Evolutionary conservation across 2,888 invertebrate species (phyloP), one percentile per base, ranked within the genome.

Genomic region (Conus canariensis): DNA sequence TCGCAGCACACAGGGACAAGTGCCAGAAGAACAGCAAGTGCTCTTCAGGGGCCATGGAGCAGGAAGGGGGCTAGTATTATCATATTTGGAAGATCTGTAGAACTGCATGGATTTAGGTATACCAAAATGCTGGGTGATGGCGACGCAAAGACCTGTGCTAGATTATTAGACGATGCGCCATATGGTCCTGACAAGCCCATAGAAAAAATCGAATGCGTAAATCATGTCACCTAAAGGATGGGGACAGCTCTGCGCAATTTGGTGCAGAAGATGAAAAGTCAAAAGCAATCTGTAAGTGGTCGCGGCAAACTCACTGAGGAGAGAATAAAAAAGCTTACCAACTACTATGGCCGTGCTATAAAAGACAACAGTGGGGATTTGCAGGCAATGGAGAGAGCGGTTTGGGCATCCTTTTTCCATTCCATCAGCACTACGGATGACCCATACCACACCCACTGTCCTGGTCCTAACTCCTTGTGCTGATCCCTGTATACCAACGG

Each of bases 201-300:
- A n/a, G 45, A 80, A 83, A 83, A 19, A 14, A 58, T 58, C 64
- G 16, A 16, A 64, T 83, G 88, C 22, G 58, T 86, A 10, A 85
- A 85, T 56, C 85, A 89, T 16, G 86, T 89, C 30, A 67, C 82
- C 58, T 90, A 91, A 70, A 58, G 91, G 19, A 90, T 91, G 88
- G 91, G 90, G 25, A 91, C 90, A n/a, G 90, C 88, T 82, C 90
- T 91, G 59, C 87, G 88, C 6, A 85, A 87, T 56, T 67, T 90
- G 8, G 74, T 88, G 22, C 16, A 87, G 58, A 74, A 58, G 10
- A 77, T 22, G 25, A 87, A 70, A n/a, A 58, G 56, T n/a, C 67
- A 86, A n/a, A 58, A 30, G 12, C 16, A 82, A 10, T 56, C 70
- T 4, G 59, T 59, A 19, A 14, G 85, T 59, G 85, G 85, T 5